Evolutionary conservation across 2,888 invertebrate species (phyloP).

Genomic region (Axea sp.): DNA sequence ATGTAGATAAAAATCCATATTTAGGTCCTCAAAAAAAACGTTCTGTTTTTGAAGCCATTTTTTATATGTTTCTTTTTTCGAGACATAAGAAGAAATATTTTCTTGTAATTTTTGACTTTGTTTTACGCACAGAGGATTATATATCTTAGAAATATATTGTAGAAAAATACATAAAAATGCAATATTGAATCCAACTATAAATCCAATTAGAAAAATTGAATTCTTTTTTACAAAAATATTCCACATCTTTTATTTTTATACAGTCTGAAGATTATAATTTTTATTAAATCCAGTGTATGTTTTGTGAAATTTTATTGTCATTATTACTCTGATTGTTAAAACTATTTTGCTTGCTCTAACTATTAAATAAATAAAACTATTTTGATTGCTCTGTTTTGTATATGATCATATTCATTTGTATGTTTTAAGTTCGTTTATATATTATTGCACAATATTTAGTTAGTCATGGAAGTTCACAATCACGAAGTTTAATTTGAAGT

Average conservation of each 20-base stretch:
- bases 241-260: constrained; percentile 29
- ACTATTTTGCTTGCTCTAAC: no score
- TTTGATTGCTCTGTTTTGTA: no score
- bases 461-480: no score
- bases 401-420: no score
- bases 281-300: no score
- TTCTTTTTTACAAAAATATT: neutral
- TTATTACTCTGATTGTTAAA: no score
- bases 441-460: no score
- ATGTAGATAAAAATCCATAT: constrained; percentile 70
- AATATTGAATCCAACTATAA: constrained; percentile 37
- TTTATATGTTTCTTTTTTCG: constrained; percentile 64
- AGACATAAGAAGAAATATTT: constrained; percentile 20
- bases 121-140: constrained; percentile 11
- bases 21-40: constrained; percentile 47
- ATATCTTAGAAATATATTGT: constrained; percentile 3
- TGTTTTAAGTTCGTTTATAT: no score
- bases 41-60: constrained; percentile 68
- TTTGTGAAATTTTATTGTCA: no score
- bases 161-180: constrained; percentile 14
- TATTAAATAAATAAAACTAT: no score
- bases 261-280: no score
- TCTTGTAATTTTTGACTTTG: neutral
- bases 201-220: constrained; percentile 25
- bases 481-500: no score